Evolutionary conservation across 1,140 invertebrate genomes (phyloP).

Genomic region (Zaprionus capensis): DNA sequence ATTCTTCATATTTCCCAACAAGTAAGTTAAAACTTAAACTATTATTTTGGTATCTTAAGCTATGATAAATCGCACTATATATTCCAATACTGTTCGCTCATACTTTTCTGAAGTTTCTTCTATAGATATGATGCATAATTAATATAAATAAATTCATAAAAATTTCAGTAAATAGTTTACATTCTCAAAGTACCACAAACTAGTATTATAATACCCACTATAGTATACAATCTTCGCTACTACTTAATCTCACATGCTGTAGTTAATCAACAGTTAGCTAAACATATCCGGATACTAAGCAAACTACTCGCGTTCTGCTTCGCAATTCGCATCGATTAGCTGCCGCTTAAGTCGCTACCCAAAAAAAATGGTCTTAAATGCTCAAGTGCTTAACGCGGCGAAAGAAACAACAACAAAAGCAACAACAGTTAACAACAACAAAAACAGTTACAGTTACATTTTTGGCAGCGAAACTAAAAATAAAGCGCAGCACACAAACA

Average conservation of each 20-base stretch:
- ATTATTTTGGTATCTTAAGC: too few species aligned
- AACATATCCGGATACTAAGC: background rate
- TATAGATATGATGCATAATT: too few species aligned
- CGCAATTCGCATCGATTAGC: slow-evolving; percentile 40
- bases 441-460: slow-evolving; percentile 40
- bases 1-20: too few species aligned
- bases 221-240: background rate
- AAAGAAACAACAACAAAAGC: slow-evolving; percentile 16
- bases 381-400: slow-evolving; percentile 33
- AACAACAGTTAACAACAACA: background rate
- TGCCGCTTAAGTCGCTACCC: slow-evolving; percentile 18
- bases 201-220: too few species aligned
- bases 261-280: slow-evolving; percentile 11
- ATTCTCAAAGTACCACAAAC: too few species aligned
- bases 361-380: slow-evolving; percentile 35
- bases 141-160: background rate
- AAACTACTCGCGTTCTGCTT: background rate
- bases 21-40: too few species aligned
- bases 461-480: slow-evolving; percentile 57
- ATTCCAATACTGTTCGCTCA: too few species aligned
- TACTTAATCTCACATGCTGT: background rate
- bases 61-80: too few species aligned
- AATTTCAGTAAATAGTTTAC: background rate
- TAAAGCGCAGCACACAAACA: slow-evolving; percentile 40
- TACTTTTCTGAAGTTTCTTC: too few species aligned